Conservation (phyloP, 2,888 invertebrate species). For the Machimus rusticus region DNA sequence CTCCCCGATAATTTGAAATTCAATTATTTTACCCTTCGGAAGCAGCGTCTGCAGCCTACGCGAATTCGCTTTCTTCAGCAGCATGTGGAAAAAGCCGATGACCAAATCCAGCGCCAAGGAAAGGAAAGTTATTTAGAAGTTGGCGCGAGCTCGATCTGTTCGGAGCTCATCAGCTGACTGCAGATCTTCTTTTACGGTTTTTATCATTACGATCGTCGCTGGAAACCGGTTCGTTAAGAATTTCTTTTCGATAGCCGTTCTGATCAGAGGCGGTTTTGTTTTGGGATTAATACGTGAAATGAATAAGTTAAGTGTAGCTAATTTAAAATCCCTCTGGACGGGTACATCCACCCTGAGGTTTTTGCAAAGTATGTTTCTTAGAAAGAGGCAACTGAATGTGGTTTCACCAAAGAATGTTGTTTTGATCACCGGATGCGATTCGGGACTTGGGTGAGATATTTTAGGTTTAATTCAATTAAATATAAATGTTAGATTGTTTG, state of each 20-base stretch:
- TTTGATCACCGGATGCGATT: slow-evolving; percentile 85
- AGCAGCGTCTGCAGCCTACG: neutral
- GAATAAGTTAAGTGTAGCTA: neutral
- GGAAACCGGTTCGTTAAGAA: neutral
- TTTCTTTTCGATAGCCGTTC: neutral
- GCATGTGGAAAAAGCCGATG: neutral
- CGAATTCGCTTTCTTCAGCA: neutral
- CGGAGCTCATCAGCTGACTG: neutral
- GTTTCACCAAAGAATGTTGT: slow-evolving; percentile 64
- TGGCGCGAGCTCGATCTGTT: neutral
- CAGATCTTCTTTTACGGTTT: neutral
- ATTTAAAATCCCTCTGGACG: neutral
- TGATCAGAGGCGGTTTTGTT: neutral
- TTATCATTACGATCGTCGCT: neutral
- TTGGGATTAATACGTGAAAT: neutral
- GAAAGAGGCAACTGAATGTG: neutral
- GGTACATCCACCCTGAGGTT: neutral
- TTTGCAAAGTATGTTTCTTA: neutral
- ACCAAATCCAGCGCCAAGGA: neutral
- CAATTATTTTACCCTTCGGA: neutral
- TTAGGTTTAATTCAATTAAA: neutral
- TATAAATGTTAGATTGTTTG: too few relatives aligned
- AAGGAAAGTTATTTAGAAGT: neutral
- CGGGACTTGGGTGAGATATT: slow-evolving; percentile 74
- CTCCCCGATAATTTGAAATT: neutral